phyloP scores from a whole-genome alignment of 2,888 invertebrate genomes.

The Lamellibrachia satsuma region DNA sequence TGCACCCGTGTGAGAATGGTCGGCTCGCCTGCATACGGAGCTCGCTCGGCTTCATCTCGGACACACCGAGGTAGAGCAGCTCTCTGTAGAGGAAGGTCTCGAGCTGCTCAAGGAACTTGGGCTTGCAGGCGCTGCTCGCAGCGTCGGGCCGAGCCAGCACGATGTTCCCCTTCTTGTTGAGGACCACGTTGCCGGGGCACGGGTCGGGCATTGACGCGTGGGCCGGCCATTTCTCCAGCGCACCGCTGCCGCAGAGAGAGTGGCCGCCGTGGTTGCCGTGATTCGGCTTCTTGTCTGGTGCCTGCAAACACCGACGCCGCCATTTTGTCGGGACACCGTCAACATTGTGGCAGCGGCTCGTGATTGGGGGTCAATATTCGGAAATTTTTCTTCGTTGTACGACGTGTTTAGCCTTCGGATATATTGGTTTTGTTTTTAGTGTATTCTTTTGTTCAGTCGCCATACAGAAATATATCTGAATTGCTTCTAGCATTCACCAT shows the following conservation, averaged over 20 bases:
- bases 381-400: no score
- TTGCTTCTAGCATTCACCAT: no score
- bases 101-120: conserved; percentile 62
- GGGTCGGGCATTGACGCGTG: conserved; percentile 61
- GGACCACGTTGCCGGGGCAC: conserved; percentile 52
- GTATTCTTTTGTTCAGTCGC: no score
- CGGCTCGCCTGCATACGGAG: conserved; percentile 58
- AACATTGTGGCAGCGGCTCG: neutral
- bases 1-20: neutral
- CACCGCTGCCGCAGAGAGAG: conserved; percentile 49
- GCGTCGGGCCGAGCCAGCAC: conserved; percentile 58
- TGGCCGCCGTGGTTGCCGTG: neutral
- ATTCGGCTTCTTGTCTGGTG: neutral
- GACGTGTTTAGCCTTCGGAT: no score
- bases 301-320: neutral
- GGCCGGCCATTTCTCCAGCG: conserved; percentile 65
- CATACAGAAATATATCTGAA: no score
- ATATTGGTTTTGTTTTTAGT: no score
- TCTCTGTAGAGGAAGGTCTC: conserved; percentile 63
- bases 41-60: conserved; percentile 59
- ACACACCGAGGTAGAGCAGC: conserved; percentile 58
- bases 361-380: neutral
- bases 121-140: conserved; percentile 61
- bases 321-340: neutral
- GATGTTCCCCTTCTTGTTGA: conserved; percentile 58